A percentile compares a stretch with the other conserved stretches of the same genome.
These are phyloP conservation scores for Drosophila macrospina DNA, from an alignment of 2,888 invertebrate genomes.

Conservation along the genomic window DNA sequence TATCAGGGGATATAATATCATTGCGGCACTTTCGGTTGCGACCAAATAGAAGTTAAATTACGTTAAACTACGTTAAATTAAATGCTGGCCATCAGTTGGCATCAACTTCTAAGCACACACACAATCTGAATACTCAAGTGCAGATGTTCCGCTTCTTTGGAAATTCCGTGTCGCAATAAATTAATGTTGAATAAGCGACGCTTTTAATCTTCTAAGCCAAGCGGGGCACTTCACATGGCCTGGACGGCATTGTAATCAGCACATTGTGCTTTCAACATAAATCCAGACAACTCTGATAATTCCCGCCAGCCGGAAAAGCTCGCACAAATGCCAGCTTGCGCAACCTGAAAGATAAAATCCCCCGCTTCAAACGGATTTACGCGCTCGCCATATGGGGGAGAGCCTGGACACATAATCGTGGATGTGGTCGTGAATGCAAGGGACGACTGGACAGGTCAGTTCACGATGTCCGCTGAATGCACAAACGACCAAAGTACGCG, in stretches of 20 bases:
- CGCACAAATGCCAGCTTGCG: constrained; percentile 24
- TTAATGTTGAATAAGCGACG: constrained; percentile 62
- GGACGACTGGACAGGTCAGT: constrained; percentile 1
- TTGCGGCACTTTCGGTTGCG: constrained; percentile 6
- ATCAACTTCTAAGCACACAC: constrained; percentile 8
- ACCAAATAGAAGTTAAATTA: constrained; percentile 47
- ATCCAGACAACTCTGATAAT: constrained; percentile 70
- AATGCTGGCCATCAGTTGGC: constrained; percentile 50
- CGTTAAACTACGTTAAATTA: constrained; percentile 67
- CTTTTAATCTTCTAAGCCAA: constrained; percentile 65
- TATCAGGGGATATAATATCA: constrained; percentile 14
- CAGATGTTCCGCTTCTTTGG: constrained; percentile 16
- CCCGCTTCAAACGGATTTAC: constrained; percentile 64
- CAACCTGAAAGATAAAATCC: constrained; percentile 68
- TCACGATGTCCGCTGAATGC: constrained; percentile 35
- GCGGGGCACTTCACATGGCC: constrained; percentile 13
- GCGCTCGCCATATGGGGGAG: constrained; percentile 52
- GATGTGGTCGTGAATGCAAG: constrained; percentile 21
- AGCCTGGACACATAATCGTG: constrained; percentile 20
- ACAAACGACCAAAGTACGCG: constrained; percentile 65
- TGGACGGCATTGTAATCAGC: constrained; percentile 52
- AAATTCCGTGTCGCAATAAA: constrained; percentile 58
- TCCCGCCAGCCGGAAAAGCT: constrained; percentile 34
- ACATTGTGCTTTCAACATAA: constrained; percentile 64
- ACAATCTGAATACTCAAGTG: constrained; percentile 32